Base-by-base conservation (phyloP, 1,140 invertebrate genomes). In the Tenebrio molitor region DNA sequence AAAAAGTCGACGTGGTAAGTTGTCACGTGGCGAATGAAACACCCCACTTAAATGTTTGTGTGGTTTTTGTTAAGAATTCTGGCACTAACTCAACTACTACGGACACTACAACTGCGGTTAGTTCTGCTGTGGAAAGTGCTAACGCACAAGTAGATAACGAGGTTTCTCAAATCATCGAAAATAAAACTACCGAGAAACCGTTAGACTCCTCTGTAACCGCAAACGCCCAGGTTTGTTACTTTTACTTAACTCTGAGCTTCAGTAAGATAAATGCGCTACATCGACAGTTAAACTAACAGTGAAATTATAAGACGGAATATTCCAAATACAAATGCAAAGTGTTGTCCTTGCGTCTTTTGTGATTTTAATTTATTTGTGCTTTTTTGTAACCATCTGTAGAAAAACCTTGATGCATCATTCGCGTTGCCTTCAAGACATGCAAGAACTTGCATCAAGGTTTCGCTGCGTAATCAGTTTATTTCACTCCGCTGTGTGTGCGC, bases 1-100 rank as follows among this genome's bases (percentile, higher is more conserved):
- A 92, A 77, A 88, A 87, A 76, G 86, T 84, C 21, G 87, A 89
- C 77, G 82, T 86, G 80, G 85, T 87, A 76, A 79, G 76, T 77
- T 53, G 8, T 21, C 15, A n/a, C 15, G 19, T 58, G 29, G 21
- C n/a, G 8, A 33, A 5, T 66, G 17, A 4, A 29, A 29, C 8
- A 5, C 2, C 34, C 10, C 19, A 19, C 19, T 42, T 68, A 34
- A 23, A 25, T 71, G 41, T 74, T 73, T 41, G 34, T 75, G 17
- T 58, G 50, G 36, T 71, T 71, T 72, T 71, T 67, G 39, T 68
- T 33, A 68, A 75, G 72, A 76, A 62, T 73, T 74, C 70, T 71
- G 36, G 41, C 73, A 74, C 46, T 69, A 73, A 50, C 33, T 42
- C 33, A 25, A 34, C 44, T 58, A 41, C 71, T 73, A 19, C 39